Evolutionary conservation across 2,888 invertebrate species (phyloP).

Genomic region (Cephus rjabovi): DNA sequence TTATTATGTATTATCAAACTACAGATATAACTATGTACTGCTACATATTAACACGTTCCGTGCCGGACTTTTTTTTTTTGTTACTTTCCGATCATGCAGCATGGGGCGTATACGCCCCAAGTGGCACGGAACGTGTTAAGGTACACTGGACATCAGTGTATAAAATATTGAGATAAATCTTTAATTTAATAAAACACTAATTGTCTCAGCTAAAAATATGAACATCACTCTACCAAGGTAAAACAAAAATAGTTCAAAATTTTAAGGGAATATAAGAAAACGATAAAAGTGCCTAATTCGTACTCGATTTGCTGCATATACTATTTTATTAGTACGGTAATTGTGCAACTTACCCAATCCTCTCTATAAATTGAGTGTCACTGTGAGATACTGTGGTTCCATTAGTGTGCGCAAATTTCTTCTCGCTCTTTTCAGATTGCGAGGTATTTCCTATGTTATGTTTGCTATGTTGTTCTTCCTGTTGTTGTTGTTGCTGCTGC

Average conservation of each 20-base stretch:
- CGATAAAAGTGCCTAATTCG: not conserved
- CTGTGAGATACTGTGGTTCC: slow-evolving; percentile 62
- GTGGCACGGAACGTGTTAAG: not conserved
- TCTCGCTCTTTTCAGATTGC: slow-evolving; percentile 61
- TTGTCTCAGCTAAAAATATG: not conserved
- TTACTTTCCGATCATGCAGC: too few relatives aligned
- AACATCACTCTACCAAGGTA: not conserved
- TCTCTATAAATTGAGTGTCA: slow-evolving; percentile 68
- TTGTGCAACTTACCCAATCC: slow-evolving; percentile 57
- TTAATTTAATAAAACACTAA: not conserved
- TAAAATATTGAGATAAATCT: not conserved
- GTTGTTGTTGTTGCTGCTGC: not conserved
- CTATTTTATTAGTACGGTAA: not conserved
- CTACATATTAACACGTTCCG: not conserved
- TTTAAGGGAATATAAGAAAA: not conserved
- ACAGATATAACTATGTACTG: not conserved
- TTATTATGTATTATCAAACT: not conserved
- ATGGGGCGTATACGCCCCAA: too few relatives aligned
- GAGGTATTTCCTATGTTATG: slow-evolving; percentile 55
- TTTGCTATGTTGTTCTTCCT: slow-evolving; percentile 59
- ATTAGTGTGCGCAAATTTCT: slow-evolving; percentile 66
- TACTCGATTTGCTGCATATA: not conserved
- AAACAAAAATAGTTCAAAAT: not conserved
- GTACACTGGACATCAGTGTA: not conserved
- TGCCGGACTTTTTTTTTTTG: too few relatives aligned